Evolutionary conservation across 2,797 vertebrate species (phyloP), one percentile per base, ranked within the genome.

Genomic region (Steatocranus sp.): DNA sequence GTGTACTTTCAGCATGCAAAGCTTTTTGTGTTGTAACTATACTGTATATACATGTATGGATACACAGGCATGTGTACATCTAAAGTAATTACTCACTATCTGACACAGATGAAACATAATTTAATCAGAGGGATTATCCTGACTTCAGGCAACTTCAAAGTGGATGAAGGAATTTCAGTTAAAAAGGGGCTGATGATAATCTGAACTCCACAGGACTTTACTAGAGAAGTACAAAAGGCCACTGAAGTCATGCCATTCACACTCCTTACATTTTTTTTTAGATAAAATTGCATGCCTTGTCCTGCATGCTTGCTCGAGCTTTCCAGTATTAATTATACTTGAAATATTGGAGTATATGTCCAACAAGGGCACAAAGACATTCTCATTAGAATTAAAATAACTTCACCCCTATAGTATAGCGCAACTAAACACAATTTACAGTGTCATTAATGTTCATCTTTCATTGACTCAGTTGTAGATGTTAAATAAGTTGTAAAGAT

Each of bases 141-240:
- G 12, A 77, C 75, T 58, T 81, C 25, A 74, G 68, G 76, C 58
- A 32, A 75, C 83, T 80, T 86, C 80, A 88, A 90, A 87, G 50
- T 81, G 78, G 20, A 30, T 63, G 73, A 11, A 81, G 82, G 53
- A 88, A 86, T 84, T 82, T 85, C 79, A 86, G 73, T 78, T 51
- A 77, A 10, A 77, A 43, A 82, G 51, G n/a, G n/a, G 38, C 48
- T 56, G 86, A 93, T 81, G 86, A 88, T 93, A 86, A 92, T 93
- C 84, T 79, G 83, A 87, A 84, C 91, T 90, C 90, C 7, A 17
- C 81, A 58, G 79, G 87, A 84, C 77, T 83, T 87, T 75, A 46
- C 5, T 30, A 30, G 15, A 50, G 83, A 88, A 76, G 80, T 51
- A 88, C 83, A 89, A 87, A 76, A 77, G 78, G 63, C 74, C 77